phyloP scores from a whole-genome alignment of 2,113 vertebrate species.

The Dascyllus trimaculatus region DNA sequence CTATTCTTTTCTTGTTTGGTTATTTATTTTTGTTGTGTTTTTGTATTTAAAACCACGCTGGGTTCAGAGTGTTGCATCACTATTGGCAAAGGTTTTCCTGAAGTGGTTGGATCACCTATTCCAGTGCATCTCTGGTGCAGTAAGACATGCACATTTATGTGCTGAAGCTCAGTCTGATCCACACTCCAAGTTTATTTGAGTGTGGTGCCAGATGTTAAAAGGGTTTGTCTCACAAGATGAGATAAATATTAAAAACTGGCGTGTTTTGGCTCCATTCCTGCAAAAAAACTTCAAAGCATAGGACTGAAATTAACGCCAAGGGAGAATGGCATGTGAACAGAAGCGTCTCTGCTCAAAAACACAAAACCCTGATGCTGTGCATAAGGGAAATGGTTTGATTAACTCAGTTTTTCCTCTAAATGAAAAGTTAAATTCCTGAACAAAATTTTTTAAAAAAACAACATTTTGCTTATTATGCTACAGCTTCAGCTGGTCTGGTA shows the following conservation, averaged over 20 bases:
- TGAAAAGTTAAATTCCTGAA: not conserved
- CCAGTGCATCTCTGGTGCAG: constrained; percentile 24
- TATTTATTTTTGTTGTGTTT: not conserved
- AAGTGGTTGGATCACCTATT: constrained; percentile 28
- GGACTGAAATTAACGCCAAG: constrained; percentile 55
- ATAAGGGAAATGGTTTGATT: constrained; percentile 23
- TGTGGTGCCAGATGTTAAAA: constrained; percentile 52
- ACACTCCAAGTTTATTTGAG: constrained; percentile 52
- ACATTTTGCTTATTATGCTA: not conserved
- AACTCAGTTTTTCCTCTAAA: not conserved
- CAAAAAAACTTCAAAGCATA: constrained; percentile 53
- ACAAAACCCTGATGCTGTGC: constrained; percentile 8
- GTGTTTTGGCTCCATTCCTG: constrained; percentile 58
- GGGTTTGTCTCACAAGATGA: constrained; percentile 50
- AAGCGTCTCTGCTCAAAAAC: constrained; percentile 36
- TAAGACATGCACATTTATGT: constrained; percentile 30
- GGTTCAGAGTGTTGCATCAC: constrained; percentile 11
- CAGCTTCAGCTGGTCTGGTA: no score
- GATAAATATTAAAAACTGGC: constrained; percentile 58
- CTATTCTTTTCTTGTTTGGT: not conserved
- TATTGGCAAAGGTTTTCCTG: constrained; percentile 7
- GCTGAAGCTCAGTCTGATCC: constrained; percentile 42
- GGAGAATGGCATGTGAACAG: constrained; percentile 40
- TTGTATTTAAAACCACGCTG: constrained; percentile 2
- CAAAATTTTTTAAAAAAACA: not conserved